phyloP scores from a whole-genome alignment of 2,797 vertebrate species.

The Enteromius anoplus region DNA sequence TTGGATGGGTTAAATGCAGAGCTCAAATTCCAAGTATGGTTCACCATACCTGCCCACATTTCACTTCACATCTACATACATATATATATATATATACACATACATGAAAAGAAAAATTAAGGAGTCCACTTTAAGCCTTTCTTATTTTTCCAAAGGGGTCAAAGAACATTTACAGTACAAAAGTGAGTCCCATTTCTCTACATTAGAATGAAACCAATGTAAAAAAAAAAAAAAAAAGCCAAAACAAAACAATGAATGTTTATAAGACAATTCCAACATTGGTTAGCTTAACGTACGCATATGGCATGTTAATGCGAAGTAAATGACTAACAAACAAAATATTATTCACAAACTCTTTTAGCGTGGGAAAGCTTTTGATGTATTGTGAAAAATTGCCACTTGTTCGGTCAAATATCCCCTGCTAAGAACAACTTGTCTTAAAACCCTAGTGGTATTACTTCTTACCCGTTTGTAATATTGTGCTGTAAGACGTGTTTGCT shows the following conservation, averaged over 20 bases:
- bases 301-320: background rate
- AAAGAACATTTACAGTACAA: background rate
- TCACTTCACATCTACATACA: too few relatives aligned
- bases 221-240: too few relatives aligned
- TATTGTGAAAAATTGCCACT: slow-evolving; percentile 71
- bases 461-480: background rate
- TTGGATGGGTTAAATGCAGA: too few relatives aligned
- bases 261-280: background rate
- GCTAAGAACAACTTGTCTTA: background rate
- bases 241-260: background rate
- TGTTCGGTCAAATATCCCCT: slow-evolving; percentile 53
- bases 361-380: background rate
- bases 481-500: background rate
- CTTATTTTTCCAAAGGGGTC: background rate
- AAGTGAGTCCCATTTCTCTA: background rate
- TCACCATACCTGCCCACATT: too few relatives aligned
- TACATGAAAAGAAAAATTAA: background rate
- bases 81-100: too few relatives aligned
- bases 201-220: background rate
- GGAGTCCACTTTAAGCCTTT: background rate
- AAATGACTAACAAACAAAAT: background rate
- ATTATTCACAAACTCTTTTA: background rate
- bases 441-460: background rate
- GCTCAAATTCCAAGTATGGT: too few relatives aligned
- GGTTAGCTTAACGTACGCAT: background rate